Evolutionary conservation across 37 sponge, comb jelly and placozoan species (phyloP), one percentile per base, ranked within the genome.

Genomic region (Oopsacas minuta): DNA sequence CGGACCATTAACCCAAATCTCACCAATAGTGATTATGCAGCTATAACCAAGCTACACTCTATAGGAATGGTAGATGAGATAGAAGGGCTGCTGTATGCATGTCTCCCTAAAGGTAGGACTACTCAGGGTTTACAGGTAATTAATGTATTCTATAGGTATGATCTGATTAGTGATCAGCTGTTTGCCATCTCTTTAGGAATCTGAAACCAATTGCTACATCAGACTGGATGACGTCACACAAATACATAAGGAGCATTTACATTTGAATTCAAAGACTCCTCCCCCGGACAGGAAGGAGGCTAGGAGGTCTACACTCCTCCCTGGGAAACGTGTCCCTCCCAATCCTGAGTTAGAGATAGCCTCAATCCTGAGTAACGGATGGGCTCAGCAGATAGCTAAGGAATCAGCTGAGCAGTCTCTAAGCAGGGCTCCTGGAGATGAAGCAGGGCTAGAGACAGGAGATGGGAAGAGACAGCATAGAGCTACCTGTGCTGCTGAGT

Each of bases 401-500:
- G 75, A 61, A 34, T n/a, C 28, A 3, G 75, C 75, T 10, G 28
- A 61, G 22, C 75, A 61, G 75, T 5, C 75, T 3, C 49, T 42
- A 17, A 42, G 49, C 49, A 8, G 49, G 49, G 49, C 49, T 15
- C 75, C 75, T 3, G 75, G 75, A 34, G 75, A 61, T 3, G 75
- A 61, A 34, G 75, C 75, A 34, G 75, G 75, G 75, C 20, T 61
- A 34, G 75, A 61, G 28, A 61, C 75, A 7, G 28, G 30, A 12
- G 75, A 61, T 34, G 75, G 75, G 30, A 61, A 61, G 75, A 61
- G 75, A n/a, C 75, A 25, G 75, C 75, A 61, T n/a, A 10, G 75
- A n/a, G 75, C 75, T n/a, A 3, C 22, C 17, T 61, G 75, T n/a
- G 75, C 75, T 10, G 75, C 75, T 7, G 75, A 61, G 30, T 34